phyloP scores from a whole-genome alignment of 2,797 vertebrate genomes.

The Squalus acanthias region DNA sequence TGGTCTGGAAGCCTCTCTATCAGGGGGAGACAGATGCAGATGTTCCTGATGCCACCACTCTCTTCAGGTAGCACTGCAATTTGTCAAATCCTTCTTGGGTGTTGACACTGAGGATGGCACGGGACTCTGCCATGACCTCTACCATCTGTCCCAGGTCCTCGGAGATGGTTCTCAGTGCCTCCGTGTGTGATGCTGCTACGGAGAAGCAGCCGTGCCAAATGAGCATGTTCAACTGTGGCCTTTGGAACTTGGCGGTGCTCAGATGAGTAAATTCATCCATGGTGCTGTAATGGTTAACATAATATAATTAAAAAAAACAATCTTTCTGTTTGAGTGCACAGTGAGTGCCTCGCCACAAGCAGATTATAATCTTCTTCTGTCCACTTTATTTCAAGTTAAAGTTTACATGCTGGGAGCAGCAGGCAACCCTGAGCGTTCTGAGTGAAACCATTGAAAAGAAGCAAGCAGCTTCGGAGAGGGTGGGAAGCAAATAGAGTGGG shows the following conservation, averaged over 20 bases:
- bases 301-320: no score
- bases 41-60: not conserved
- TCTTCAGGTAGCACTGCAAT: not conserved
- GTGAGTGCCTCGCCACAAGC: not conserved
- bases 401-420: not conserved
- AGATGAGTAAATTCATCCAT: no score
- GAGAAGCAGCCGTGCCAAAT: not conserved
- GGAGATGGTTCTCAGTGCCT: not conserved
- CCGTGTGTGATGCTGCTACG: no score
- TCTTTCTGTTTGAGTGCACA: not conserved
- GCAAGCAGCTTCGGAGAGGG: not conserved
- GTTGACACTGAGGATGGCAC: not conserved
- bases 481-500: not conserved
- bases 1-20: not conserved
- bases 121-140: not conserved
- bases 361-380: not conserved
- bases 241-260: not conserved
- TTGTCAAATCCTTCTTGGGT: not conserved
- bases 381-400: not conserved
- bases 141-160: not conserved
- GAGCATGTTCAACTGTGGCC: not conserved
- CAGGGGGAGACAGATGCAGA: not conserved
- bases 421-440: not conserved
- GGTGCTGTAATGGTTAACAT: not conserved
- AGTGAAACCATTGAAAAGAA: not conserved